These are phyloP conservation scores for Pyrochroa serraticornis DNA, from an alignment of 2,888 invertebrate species.

Conservation along the genomic window DNA sequence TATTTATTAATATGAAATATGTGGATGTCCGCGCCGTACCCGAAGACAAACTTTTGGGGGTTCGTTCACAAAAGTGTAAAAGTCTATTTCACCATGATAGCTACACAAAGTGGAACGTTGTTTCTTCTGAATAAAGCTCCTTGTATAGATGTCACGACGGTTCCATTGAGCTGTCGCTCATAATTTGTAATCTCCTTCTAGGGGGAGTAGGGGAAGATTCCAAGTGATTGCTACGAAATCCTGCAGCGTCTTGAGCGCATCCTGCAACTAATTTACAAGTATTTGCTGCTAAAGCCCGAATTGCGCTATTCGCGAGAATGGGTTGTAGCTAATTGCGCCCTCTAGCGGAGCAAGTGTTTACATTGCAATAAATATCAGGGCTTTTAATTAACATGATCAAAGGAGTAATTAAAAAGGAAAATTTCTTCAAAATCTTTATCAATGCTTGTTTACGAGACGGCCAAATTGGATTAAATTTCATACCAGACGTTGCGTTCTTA, in stretches of 20 bases:
- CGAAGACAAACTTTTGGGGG: background rate
- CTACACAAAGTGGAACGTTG: background rate
- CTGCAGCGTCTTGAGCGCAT: background rate
- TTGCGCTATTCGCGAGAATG: background rate
- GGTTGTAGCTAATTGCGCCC: background rate
- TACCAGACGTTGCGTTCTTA: no score
- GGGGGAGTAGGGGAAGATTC: background rate
- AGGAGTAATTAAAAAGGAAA: background rate
- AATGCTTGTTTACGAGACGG: no score
- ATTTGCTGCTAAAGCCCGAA: no score
- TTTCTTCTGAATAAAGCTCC: background rate
- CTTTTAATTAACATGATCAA: conserved; percentile 1
- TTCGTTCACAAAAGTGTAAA: background rate
- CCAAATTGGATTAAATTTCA: no score
- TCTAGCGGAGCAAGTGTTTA: background rate
- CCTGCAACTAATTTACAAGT: background rate
- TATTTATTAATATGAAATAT: conserved; percentile 2
- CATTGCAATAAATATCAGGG: background rate
- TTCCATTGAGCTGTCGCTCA: conserved; percentile 4
- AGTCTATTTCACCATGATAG: background rate
- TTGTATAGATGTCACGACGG: background rate
- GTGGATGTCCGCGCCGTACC: background rate
- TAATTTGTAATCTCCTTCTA: conserved; percentile 1
- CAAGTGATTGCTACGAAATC: background rate
- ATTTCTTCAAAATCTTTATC: no score